These are phyloP conservation scores for Meta bourneti DNA, from an alignment of 2,888 invertebrate species.

Conservation along the genomic window DNA sequence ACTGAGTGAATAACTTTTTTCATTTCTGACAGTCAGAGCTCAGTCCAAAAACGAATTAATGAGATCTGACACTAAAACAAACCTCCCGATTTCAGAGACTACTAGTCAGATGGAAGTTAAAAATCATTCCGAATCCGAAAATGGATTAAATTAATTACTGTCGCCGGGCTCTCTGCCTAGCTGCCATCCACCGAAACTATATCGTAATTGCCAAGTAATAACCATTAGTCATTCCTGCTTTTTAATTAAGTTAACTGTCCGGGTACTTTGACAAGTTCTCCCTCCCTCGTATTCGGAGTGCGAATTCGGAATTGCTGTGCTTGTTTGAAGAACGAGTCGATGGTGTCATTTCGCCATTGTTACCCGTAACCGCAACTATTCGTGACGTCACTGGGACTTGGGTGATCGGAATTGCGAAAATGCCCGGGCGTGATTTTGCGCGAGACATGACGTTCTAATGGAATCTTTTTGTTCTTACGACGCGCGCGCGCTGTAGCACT, in stretches of 20 bases:
- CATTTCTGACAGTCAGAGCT: too few relatives aligned
- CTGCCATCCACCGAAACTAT: slow-evolving; percentile 3
- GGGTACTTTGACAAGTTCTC: slow-evolving; percentile 52
- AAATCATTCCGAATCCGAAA: slow-evolving; percentile 33
- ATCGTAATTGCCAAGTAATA: slow-evolving; percentile 60
- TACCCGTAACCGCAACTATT: slow-evolving; percentile 32
- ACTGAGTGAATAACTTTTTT: too few relatives aligned
- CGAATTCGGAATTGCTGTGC: slow-evolving; percentile 8
- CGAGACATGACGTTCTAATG: slow-evolving; percentile 27
- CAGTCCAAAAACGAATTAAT: neutral
- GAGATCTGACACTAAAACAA: neutral
- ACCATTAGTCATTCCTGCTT: slow-evolving; percentile 58
- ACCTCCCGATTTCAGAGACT: neutral
- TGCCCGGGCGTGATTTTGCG: neutral
- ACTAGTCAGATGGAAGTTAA: neutral
- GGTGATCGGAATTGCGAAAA: slow-evolving; percentile 26
- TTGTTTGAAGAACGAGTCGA: slow-evolving; percentile 10
- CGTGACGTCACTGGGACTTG: slow-evolving; percentile 30
- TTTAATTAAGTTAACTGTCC: slow-evolving; percentile 64
- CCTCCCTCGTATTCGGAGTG: neutral
- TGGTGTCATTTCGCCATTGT: slow-evolving; percentile 42
- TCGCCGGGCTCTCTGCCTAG: slow-evolving; percentile 2
- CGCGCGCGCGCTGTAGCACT: neutral
- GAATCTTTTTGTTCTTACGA: slow-evolving; percentile 33
- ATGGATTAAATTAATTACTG: slow-evolving; percentile 49